Evolutionary conservation across 2,113 vertebrate genomes (phyloP), one percentile per base, ranked within the genome.

Genomic region (Euleptes europaea): DNA sequence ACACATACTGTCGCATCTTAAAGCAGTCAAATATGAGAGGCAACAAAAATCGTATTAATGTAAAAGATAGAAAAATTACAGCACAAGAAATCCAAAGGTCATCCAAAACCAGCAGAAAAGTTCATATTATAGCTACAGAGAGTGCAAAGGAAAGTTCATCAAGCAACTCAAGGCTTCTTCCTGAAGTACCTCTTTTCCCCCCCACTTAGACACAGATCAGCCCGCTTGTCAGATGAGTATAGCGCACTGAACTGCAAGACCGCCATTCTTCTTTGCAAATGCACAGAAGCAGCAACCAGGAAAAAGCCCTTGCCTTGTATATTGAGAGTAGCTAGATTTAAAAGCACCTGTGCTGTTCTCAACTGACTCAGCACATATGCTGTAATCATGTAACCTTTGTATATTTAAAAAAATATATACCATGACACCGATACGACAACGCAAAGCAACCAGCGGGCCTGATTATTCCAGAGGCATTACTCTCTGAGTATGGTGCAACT

Each of bases 21-120:
- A 94, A 94, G 92, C 91, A 85, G 73, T 31, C 78, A 92, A 89
- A 89, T 23, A 88, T 65, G 0, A 85, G 78, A 77, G 84, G 75
- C 90, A 85, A 67, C 44, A 42, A 42, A n/a, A 84, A 80, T 31
- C 63, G 85, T 57, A 86, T 40, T 66, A 60, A 83, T 60, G 88
- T 15, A 90, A 84, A 88, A 33, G n/a, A 49, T 79, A 23, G 5
- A 57, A 78, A 85, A 86, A 80, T 38, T 1, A 38, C 12, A n/a
- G 54, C 74, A 75, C 2, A 69, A 57, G 71, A 85, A 89, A 91
- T 86, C 79, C 85, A 86, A 91, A 87, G 86, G 44, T 65, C 82
- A 76, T 77, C 78, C 87, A 85, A 85, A 67, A 85, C 82, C 31
- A 83, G 42, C 81, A 91, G 86, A 65, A 84, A 80, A 86, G 70